These are phyloP conservation scores for Cheilosia variabilis DNA, from an alignment of 2,888 invertebrate species.

Conservation along the genomic window DNA sequence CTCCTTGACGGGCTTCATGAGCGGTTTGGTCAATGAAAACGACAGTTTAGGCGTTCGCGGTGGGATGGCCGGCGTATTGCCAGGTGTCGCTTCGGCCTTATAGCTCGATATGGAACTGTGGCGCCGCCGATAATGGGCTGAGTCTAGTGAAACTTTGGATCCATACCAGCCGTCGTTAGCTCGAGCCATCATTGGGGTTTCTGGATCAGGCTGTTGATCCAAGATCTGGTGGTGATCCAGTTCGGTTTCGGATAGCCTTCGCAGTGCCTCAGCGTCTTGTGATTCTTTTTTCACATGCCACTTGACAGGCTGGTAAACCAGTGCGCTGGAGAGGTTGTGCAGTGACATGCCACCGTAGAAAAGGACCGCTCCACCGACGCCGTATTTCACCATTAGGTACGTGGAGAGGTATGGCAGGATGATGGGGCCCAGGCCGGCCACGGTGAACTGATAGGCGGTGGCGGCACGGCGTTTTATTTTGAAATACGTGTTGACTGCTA, in stretches of 20 bases:
- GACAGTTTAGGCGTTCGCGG: slow-evolving; percentile 53
- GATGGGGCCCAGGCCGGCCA: slow-evolving; percentile 89
- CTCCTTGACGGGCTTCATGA: slow-evolving; percentile 48
- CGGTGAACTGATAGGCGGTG: slow-evolving; percentile 89
- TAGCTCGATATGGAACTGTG: slow-evolving; percentile 76
- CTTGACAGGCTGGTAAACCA: slow-evolving; percentile 89
- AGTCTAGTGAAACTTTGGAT: slow-evolving; percentile 80
- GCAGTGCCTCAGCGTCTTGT: slow-evolving; percentile 77
- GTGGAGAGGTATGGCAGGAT: slow-evolving; percentile 89
- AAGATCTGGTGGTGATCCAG: slow-evolving; percentile 86
- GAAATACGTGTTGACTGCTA: slow-evolving; percentile 90
- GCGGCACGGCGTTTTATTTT: slow-evolving; percentile 88
- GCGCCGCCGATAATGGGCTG: slow-evolving; percentile 43
- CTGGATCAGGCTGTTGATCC: slow-evolving; percentile 87
- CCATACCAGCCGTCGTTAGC: slow-evolving; percentile 83
- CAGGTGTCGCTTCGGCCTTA: slow-evolving; percentile 79
- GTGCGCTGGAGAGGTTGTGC: slow-evolving; percentile 88
- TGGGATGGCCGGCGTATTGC: slow-evolving; percentile 58
- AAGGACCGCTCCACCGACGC: slow-evolving; percentile 87
- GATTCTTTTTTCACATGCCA: slow-evolving; percentile 87
- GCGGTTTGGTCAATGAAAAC: slow-evolving; percentile 33
- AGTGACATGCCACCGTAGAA: slow-evolving; percentile 88
- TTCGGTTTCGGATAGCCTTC: neutral
- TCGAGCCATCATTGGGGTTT: slow-evolving; percentile 86
- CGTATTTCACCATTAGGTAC: slow-evolving; percentile 86